These are phyloP conservation scores for Apomyelois bistriatella DNA, from an alignment of 2,888 invertebrate genomes.

Conservation along the genomic window DNA sequence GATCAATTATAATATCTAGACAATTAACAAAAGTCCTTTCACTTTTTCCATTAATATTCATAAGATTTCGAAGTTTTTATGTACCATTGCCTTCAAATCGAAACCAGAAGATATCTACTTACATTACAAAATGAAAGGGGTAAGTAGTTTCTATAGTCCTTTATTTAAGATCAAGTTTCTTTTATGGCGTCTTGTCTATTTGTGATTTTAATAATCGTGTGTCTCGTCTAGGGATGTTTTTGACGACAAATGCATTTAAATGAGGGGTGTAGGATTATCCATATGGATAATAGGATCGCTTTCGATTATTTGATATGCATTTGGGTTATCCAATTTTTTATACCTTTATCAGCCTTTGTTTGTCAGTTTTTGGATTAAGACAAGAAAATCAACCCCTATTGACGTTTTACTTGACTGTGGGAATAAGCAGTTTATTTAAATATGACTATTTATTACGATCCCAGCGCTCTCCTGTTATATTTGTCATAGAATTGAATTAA, in stretches of 20 bases:
- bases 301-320: not conserved
- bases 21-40: not conserved
- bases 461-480: too few relatives aligned
- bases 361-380: too few relatives aligned
- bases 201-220: constrained; percentile 46
- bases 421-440: too few relatives aligned
- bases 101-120: constrained; percentile 16
- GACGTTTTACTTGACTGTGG: too few relatives aligned
- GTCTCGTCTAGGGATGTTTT: constrained; percentile 2
- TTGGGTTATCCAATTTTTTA: not conserved
- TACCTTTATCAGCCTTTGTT: too few relatives aligned
- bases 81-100: constrained; percentile 31
- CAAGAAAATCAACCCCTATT: too few relatives aligned
- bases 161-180: constrained; percentile 41
- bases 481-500: too few relatives aligned
- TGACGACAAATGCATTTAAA: constrained; percentile 13
- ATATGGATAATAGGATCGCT: not conserved
- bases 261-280: not conserved
- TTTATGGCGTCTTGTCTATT: constrained; percentile 37
- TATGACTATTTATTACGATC: too few relatives aligned
- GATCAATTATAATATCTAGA: too few relatives aligned
- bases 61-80: constrained; percentile 23
- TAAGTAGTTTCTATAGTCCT: constrained; percentile 6
- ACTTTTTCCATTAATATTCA: constrained; percentile 20
- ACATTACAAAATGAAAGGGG: constrained; percentile 13